These are phyloP conservation scores for Channa argus DNA, from an alignment of 2,113 vertebrate genomes.

Conservation along the genomic window DNA sequence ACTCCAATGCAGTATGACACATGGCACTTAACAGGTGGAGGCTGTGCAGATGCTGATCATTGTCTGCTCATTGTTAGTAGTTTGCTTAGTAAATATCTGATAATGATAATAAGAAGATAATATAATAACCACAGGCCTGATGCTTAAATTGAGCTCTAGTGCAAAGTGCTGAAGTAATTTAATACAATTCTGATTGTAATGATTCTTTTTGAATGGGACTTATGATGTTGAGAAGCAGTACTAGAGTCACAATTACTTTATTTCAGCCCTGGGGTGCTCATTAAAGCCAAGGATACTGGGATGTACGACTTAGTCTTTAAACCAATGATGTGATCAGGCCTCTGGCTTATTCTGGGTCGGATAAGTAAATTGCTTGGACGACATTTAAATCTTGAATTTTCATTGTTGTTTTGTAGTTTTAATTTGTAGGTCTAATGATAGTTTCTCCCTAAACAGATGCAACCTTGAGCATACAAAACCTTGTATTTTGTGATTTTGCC, in stretches of 20 bases:
- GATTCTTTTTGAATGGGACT: conserved; percentile 61
- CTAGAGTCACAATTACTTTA: conserved; percentile 50
- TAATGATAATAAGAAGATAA: background rate
- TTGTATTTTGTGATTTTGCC: too few relatives aligned
- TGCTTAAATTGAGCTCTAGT: conserved; percentile 24
- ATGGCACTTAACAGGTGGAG: background rate
- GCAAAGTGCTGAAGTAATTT: conserved; percentile 41
- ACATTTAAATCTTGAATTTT: conserved; percentile 42
- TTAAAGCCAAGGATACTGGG: conserved; percentile 62
- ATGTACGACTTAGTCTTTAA: conserved; percentile 44
- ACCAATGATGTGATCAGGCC: conserved; percentile 62
- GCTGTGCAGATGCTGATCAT: conserved; percentile 3
- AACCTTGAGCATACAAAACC: conserved; percentile 8
- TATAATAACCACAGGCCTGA: conserved; percentile 11
- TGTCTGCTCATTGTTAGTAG: conserved; percentile 19
- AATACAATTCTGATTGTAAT: conserved; percentile 55
- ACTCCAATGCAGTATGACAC: conserved; percentile 40
- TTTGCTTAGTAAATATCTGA: conserved; percentile 31
- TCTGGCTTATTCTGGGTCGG: conserved; percentile 48
- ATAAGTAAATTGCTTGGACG: conserved; percentile 57
- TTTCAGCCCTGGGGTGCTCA: conserved; percentile 62
- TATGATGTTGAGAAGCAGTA: conserved; percentile 49
- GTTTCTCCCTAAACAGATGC: conserved; percentile 10
- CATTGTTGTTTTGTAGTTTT: conserved; percentile 36
- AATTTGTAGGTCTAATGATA: background rate